phyloP scores from a whole-genome alignment of 2,113 vertebrate genomes.

The Rynchops niger region DNA sequence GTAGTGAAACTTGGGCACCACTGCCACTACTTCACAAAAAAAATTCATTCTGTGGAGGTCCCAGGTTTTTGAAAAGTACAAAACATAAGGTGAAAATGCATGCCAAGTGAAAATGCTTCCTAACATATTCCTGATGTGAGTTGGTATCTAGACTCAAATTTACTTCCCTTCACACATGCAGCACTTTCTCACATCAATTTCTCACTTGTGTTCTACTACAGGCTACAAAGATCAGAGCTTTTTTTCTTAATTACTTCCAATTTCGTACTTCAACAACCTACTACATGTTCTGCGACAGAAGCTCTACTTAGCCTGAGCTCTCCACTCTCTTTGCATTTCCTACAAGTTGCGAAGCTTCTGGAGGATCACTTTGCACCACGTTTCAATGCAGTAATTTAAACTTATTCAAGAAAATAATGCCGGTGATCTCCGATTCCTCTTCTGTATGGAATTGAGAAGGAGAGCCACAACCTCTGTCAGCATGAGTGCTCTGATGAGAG shows the following conservation, averaged over 20 bases:
- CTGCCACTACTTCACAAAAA: conserved; percentile 21
- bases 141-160: conserved; percentile 48
- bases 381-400: background rate
- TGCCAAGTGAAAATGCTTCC: conserved; percentile 49
- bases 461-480: background rate
- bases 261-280: conserved; percentile 1
- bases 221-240: conserved; percentile 48
- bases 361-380: background rate
- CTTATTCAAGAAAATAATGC: background rate
- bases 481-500: background rate
- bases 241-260: background rate
- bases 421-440: background rate
- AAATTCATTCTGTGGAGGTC: background rate
- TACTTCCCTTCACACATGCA: conserved; percentile 46
- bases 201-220: conserved; percentile 42
- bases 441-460: background rate
- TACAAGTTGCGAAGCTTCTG: background rate
- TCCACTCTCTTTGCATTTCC: background rate
- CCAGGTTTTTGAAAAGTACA: conserved; percentile 30
- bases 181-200: conserved; percentile 47
- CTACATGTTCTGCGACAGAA: background rate
- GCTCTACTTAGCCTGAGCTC: background rate
- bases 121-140: conserved; percentile 46
- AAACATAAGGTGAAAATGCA: conserved; percentile 35
- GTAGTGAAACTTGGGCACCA: conserved; percentile 47